Evolutionary conservation across 2,888 invertebrate species (phyloP).

Genomic region (Tinea trinotella): DNA sequence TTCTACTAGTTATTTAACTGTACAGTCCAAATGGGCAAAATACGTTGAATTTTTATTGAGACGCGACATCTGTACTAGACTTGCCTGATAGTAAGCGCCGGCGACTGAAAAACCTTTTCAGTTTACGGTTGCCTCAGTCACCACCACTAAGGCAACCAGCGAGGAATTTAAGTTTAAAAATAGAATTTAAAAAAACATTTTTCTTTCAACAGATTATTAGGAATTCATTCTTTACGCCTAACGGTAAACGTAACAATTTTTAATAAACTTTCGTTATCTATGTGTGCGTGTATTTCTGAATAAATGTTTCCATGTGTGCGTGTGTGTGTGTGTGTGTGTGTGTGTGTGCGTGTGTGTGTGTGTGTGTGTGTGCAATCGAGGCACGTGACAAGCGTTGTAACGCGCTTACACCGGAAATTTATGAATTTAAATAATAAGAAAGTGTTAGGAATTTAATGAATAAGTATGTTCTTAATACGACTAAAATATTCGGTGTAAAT

Average conservation of each 20-base stretch:
- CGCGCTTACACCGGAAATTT: conserved; percentile 67
- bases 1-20: too few species aligned
- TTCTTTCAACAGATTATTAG: too few species aligned
- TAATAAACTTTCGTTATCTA: not conserved
- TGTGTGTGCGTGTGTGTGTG: conserved; percentile 32
- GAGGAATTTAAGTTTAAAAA: too few species aligned
- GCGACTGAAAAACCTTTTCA: too few species aligned
- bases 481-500: not conserved
- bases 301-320: conserved; percentile 23
- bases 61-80: too few species aligned
- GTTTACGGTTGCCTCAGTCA: too few species aligned
- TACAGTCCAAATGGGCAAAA: too few species aligned
- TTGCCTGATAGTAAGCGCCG: too few species aligned
- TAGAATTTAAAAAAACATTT: too few species aligned
- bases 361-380: conserved; percentile 56
- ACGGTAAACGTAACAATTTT: conserved; percentile 18
- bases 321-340: conserved; percentile 36
- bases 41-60: too few species aligned
- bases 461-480: not conserved
- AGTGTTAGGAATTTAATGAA: conserved; percentile 67
- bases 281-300: conserved; percentile 9
- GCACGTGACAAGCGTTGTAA: conserved; percentile 52
- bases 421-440: conserved; percentile 71
- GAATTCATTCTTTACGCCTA: conserved; percentile 3
- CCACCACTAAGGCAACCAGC: too few species aligned